Evolutionary conservation across 2,113 vertebrate species (phyloP), one percentile per base, ranked within the genome.

Genomic region (Capra hircus): DNA sequence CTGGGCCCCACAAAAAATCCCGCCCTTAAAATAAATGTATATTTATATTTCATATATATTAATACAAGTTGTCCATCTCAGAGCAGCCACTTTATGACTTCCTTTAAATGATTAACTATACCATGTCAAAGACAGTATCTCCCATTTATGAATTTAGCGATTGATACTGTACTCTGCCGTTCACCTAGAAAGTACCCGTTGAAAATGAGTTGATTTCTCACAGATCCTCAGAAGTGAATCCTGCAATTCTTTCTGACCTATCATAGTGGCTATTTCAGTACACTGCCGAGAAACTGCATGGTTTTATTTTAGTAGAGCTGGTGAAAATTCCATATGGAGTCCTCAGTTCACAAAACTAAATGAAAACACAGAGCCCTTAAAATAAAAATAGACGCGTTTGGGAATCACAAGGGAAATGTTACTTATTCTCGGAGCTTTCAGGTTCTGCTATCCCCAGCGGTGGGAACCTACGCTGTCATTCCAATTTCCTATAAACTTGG

Each of bases 401-500:
- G 94, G 95, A 97, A 96, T 88, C 96, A 43, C 97, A 86, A 89
- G 98, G 98, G 96, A 97, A 96, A 98, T 96, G 95, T 92, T 90
- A 53, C 92, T 97, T 96, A 96, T 90, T 97, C 97, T 97, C 90
- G 14, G 94, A 91, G 96, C 67, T 4, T 88, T 95, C 91, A 12
- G 78, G 91, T 96, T 95, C 89, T 97, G 89, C 89, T 96, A 30
- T 94, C 91, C 96, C 94, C 91, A 7, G 33, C 55, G 93, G 97
- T 97, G 97, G 97, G 98, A 98, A 97, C 97, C 71, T 95, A 97
- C 83, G 85, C 86, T 90, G 98, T 94, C 97, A 97, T 96, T 97
- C 93, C 98, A 95, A 95, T 97, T 98, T 98, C 98, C 97, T 98
- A 98, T 94, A 91, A 91, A 98, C 97, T 98, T 98, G 98, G 98